A percentile compares a stretch with the other conserved stretches of the same genome.
phyloP scores from a whole-genome alignment of 2,797 vertebrate species.

The Bradypus variegatus region DNA sequence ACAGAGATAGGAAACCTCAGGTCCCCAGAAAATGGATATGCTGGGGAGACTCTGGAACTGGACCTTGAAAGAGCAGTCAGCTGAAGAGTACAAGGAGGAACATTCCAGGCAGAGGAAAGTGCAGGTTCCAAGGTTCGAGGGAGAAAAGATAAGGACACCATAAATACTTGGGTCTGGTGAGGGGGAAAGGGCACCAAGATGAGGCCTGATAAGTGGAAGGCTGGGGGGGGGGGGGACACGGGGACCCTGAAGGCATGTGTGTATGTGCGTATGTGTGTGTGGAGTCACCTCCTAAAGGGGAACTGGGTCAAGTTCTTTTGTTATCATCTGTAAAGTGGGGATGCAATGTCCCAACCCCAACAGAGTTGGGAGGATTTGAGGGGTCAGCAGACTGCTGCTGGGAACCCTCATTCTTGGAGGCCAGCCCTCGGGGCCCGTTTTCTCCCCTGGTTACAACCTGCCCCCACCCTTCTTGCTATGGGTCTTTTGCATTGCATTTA shows the following conservation, averaged over 20 bases:
- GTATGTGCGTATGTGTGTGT: background rate
- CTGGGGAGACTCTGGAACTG: background rate
- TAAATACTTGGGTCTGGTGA: too few species aligned
- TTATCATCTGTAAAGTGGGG: background rate
- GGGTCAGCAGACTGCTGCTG: background rate
- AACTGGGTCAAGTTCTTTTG: background rate
- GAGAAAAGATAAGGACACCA: background rate
- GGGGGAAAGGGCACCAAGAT: too few species aligned
- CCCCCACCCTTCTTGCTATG: background rate
- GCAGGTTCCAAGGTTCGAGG: background rate
- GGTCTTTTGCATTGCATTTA: background rate
- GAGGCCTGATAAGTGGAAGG: background rate
- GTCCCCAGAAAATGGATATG: background rate
- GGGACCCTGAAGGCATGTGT: background rate
- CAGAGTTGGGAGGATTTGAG: background rate
- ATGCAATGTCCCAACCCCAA: background rate
- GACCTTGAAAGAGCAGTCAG: background rate
- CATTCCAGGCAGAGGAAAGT: background rate
- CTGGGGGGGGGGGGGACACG: too few species aligned
- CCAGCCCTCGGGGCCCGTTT: background rate
- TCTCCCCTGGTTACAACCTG: background rate
- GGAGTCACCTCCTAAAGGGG: background rate
- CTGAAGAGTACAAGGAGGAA: background rate
- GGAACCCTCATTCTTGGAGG: background rate
- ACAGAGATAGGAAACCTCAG: background rate